Percentiles rank a stretch among this genome's conserved stretches.
Evolutionary conservation across 2,113 vertebrate species (phyloP).

Genomic region (Saguinus imperator): DNA sequence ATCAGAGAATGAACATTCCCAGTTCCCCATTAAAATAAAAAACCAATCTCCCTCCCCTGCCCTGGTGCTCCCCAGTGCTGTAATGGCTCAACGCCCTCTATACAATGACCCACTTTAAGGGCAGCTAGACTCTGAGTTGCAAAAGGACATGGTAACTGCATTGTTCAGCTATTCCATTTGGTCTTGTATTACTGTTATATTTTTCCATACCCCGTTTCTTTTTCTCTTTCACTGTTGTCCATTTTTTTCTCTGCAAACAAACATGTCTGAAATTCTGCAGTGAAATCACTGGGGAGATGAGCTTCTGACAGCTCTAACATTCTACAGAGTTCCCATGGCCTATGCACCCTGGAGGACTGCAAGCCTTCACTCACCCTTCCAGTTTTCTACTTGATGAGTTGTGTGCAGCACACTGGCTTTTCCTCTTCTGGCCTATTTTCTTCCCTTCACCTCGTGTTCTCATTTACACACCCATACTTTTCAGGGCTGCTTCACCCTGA

Average conservation of each 20-base stretch:
- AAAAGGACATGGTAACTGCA: not conserved
- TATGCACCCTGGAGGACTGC: not conserved
- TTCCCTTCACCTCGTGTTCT: not conserved
- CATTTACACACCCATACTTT: not conserved
- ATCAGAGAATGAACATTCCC: constrained; percentile 49
- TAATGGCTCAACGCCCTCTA: not conserved
- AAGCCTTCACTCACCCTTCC: not conserved
- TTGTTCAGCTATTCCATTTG: not conserved
- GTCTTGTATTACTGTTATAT: not conserved
- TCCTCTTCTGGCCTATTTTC: constrained; percentile 10
- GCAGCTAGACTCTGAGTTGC: constrained; percentile 43
- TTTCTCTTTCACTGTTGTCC: not conserved
- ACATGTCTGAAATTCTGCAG: constrained; percentile 1
- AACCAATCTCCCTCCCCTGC: constrained; percentile 42
- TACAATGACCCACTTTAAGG: constrained; percentile 70
- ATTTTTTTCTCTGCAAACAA: not conserved
- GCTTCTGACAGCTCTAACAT: not conserved
- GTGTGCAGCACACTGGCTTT: not conserved
- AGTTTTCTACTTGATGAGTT: not conserved
- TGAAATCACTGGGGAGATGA: not conserved
- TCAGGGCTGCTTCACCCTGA: constrained; percentile 29
- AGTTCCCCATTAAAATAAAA: constrained; percentile 52
- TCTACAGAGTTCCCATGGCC: not conserved
- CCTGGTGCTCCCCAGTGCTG: not conserved
- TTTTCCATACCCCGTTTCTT: not conserved